Base-by-base conservation (phyloP, 2,113 vertebrate genomes). In the Callipepla californica region DNA sequence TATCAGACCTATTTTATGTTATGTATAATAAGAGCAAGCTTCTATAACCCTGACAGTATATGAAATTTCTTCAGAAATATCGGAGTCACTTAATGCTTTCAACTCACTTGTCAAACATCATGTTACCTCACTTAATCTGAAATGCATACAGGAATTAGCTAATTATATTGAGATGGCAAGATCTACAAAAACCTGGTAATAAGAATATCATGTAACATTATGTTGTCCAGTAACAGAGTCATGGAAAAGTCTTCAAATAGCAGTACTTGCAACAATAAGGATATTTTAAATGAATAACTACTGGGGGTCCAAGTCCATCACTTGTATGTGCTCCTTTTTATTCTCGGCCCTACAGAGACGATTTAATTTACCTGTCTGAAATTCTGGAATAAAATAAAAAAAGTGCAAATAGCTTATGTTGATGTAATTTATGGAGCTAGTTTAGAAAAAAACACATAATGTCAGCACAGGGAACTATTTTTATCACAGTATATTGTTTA, bases 381-480 rank as follows among this genome's bases (percentile, higher is more conserved):
- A 82, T 92, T 94, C 62, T 59, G 59, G 53, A n/a, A 50, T 57
- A 66, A 53, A 75, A n/a, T 2, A 12, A 34, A 96, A 20, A 20
- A 80, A 61, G 45, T 74, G 65, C 34, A 91, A 93, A 83, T 87
- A 92, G 63, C 78, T 97, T 97, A 90, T 95, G 87, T 81, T 96
- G 92, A 83, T 95, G 85, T 80, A 93, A 96, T 97, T 98, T 94
- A 97, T 92, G 17, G 77, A 96, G 67, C 79, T 95, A 80, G 57
- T 96, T 97, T 95, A 91, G 90, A 79, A 78, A 92, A 97, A 98
- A 97, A 73, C 78, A 95, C 3, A 28, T 85, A 97, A 97, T 96
- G 94, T 96, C 95, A 97, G 97, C 93, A 97, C 92, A 96, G 95
- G 96, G 94, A 97, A 90, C 97, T 97, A 97, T 97, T 98, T 98